Percentiles rank a stretch among this genome's conserved stretches.
phyloP scores from a whole-genome alignment of 2,797 vertebrate genomes.

The Enteromius unitaeniatus region DNA sequence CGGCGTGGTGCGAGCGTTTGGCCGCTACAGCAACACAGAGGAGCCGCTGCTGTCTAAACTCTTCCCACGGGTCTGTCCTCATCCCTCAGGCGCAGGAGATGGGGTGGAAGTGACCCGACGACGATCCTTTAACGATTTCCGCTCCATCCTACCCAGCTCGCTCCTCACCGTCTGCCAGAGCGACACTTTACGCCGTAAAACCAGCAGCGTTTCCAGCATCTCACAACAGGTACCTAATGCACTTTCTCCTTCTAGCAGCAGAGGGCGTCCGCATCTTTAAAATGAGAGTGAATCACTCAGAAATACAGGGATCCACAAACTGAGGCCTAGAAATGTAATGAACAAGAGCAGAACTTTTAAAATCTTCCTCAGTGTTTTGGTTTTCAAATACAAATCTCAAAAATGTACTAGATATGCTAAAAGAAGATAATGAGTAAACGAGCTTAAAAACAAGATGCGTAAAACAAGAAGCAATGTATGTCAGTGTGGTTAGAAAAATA shows the following conservation, averaged over 20 bases:
- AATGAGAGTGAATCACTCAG: background rate
- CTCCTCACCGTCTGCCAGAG: conserved; percentile 89
- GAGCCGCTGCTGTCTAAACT: conserved; percentile 94
- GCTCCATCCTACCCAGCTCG: conserved; percentile 95
- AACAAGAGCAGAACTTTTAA: background rate
- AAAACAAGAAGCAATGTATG: background rate
- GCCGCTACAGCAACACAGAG: conserved; percentile 92
- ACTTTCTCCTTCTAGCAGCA: background rate
- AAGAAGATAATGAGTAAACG: background rate
- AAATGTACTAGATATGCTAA: background rate
- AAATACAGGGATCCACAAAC: background rate
- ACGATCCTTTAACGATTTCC: conserved; percentile 96
- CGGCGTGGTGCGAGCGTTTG: conserved; percentile 93
- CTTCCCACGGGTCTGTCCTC: conserved; percentile 84
- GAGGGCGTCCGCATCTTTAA: background rate
- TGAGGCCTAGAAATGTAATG: background rate
- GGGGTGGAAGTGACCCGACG: conserved; percentile 84
- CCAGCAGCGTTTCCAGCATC: conserved; percentile 85
- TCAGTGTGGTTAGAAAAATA: background rate
- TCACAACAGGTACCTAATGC: conserved; percentile 79
- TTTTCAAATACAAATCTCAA: background rate
- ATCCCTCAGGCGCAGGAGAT: conserved; percentile 75
- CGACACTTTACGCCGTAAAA: conserved; percentile 86
- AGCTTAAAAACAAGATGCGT: background rate
- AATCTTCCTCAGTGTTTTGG: background rate